Evolutionary conservation across 2,888 invertebrate species (phyloP), one percentile per base, ranked within the genome.

Genomic region (Rotaria sp.): DNA sequence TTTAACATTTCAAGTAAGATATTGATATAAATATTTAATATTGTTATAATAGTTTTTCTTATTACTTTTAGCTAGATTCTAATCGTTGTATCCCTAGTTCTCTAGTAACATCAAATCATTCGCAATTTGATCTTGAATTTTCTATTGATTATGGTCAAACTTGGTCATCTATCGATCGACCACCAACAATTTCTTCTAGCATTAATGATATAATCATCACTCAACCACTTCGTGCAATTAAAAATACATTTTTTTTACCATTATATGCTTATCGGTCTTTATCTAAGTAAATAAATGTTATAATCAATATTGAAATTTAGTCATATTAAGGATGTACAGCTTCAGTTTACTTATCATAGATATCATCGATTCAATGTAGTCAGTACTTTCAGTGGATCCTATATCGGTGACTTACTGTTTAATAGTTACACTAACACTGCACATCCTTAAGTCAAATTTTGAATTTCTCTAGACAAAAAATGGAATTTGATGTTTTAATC

Each of bases 91-190:
- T 35, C 38, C 18, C 4, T 8, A 18, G 2, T 67, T 18, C 67
- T 15, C 8, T n/a, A 35, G 35, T 18, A 35, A 1, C 67, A 67
- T 7, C 35, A 2, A 67, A 67, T 67, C 80, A 10, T 10, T 80
- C 41, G 26, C 80, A 80, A 80, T 80, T 80, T 80, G 3, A 80
- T 45, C 35, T 80, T 4, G 80, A 80, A 45, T 80, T n/a, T 8
- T 80, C 80, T 26, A 80, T 45, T 24, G 80, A 80, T 7, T 80
- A 80, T n/a, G 80, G 80, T 80, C 45, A 45, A 80, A 80, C 41
- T n/a, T 80, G 80, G 80, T 45, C 26, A 80, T 45, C 45, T 4
- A 80, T 80, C 10, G 80, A 80, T 10, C 41, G 45, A 15, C 80
- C 45, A 80, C 21, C 67, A 67, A 67, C 67, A 67, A 35, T 67